Evolutionary conservation across 2,888 invertebrate genomes (phyloP).

Genomic region (Molanna angustata): DNA sequence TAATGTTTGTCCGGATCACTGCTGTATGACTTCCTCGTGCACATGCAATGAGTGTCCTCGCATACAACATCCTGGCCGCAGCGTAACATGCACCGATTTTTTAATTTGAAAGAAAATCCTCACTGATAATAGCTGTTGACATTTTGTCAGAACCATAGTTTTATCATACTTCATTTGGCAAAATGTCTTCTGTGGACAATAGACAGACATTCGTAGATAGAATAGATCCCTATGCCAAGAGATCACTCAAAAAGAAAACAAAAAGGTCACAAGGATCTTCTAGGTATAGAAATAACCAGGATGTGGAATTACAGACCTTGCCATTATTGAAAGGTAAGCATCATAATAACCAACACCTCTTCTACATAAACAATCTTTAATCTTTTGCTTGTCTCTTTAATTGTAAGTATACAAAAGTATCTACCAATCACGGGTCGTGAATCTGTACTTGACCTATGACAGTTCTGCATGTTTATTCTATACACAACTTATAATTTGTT

Average conservation of each 20-base stretch:
- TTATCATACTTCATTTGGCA: slow-evolving; percentile 42
- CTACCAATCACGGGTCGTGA: too few species aligned
- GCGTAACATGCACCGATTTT: slow-evolving; percentile 50
- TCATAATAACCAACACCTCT: too few species aligned
- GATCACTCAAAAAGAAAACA: slow-evolving; percentile 96
- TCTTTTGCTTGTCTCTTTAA: too few species aligned
- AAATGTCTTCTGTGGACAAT: slow-evolving; percentile 63
- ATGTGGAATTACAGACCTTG: slow-evolving; percentile 94
- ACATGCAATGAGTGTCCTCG: slow-evolving; percentile 19
- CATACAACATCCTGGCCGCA: slow-evolving; percentile 17
- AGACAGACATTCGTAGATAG: slow-evolving; percentile 88
- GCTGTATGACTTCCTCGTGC: slow-evolving; percentile 21
- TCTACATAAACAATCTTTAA: too few species aligned
- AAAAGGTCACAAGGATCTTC: slow-evolving; percentile 99
- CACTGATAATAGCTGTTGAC: slow-evolving; percentile 49
- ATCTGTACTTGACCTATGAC: too few species aligned
- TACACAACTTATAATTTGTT: too few species aligned
- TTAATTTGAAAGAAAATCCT: slow-evolving; percentile 52
- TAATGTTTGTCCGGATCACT: slow-evolving; percentile 11
- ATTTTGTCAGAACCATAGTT: slow-evolving; percentile 54
- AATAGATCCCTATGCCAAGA: slow-evolving; percentile 99
- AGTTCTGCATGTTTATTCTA: too few species aligned
- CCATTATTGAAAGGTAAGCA: slow-evolving; percentile 91
- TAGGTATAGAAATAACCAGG: slow-evolving; percentile 96
- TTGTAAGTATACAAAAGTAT: too few species aligned